These are phyloP conservation scores for Erebia aethiops DNA, from an alignment of 2,888 invertebrate genomes.

Conservation along the genomic window DNA sequence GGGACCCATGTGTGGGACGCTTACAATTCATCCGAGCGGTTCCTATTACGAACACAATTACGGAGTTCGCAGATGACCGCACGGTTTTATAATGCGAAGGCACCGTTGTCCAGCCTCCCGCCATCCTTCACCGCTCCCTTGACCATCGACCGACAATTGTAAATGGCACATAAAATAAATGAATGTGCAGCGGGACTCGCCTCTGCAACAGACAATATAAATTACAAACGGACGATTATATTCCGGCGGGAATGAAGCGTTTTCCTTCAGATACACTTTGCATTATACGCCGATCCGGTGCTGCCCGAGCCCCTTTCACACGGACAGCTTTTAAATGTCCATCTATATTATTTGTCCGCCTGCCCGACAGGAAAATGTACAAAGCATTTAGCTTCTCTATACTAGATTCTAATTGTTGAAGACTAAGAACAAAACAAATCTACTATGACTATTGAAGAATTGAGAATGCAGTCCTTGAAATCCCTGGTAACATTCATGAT, in stretches of 20 bases:
- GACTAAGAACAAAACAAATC: too few relatives aligned
- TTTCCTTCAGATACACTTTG: slow-evolving; percentile 78
- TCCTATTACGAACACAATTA: slow-evolving; percentile 81
- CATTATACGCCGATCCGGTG: slow-evolving; percentile 57
- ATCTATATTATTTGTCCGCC: not conserved
- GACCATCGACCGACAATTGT: slow-evolving; percentile 85
- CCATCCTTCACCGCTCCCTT: slow-evolving; percentile 73
- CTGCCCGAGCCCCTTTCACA: slow-evolving; percentile 29
- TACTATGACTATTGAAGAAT: too few relatives aligned
- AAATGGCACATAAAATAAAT: slow-evolving; percentile 85
- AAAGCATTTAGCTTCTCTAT: too few relatives aligned
- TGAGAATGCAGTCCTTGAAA: too few relatives aligned
- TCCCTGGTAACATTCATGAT: too few relatives aligned
- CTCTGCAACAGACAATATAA: slow-evolving; percentile 85
- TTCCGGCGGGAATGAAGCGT: slow-evolving; percentile 81
- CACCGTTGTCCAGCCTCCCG: slow-evolving; percentile 63
- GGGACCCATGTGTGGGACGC: slow-evolving; percentile 65
- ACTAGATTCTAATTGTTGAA: too few relatives aligned
- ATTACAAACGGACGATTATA: slow-evolving; percentile 84
- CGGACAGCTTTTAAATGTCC: slow-evolving; percentile 15
- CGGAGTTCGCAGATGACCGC: slow-evolving; percentile 82
- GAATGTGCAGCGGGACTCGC: slow-evolving; percentile 83
- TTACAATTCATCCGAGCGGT: slow-evolving; percentile 71
- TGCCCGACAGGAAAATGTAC: not conserved
- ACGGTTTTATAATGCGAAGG: slow-evolving; percentile 83